phyloP scores from a whole-genome alignment of 2,113 vertebrate genomes.

The Numenius arquata region DNA sequence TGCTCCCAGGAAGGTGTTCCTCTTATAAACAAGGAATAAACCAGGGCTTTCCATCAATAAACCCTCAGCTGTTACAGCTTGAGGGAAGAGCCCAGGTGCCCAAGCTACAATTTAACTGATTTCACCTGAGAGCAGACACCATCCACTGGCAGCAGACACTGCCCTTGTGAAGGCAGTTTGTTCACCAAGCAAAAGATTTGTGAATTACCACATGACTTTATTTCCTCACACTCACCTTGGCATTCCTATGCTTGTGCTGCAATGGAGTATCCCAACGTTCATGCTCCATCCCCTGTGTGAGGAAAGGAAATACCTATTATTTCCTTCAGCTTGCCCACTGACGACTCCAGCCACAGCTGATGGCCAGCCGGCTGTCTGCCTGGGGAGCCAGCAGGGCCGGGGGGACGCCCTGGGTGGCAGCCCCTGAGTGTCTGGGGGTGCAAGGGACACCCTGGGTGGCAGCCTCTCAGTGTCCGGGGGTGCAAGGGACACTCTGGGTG shows the following conservation, averaged over 20 bases:
- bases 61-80: not conserved
- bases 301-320: not conserved
- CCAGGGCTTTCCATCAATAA: not conserved
- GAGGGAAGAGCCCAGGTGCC: not conserved
- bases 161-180: not conserved
- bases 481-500: too few relatives aligned
- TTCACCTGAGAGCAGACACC: not conserved
- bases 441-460: too few relatives aligned
- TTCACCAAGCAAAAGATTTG: not conserved
- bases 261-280: not conserved
- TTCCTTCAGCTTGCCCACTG: too few relatives aligned
- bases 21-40: not conserved
- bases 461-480: too few relatives aligned
- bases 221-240: not conserved
- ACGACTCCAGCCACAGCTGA: not conserved
- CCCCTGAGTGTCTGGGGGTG: too few relatives aligned
- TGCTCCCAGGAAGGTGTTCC: not conserved
- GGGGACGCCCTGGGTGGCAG: not conserved
- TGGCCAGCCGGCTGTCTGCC: not conserved
- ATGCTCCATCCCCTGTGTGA: not conserved
- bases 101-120: not conserved
- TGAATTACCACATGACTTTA: not conserved
- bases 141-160: rapidly evolving
- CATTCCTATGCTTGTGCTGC: not conserved
- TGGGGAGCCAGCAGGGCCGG: not conserved